Evolutionary conservation across 2,797 vertebrate genomes (phyloP).

Genomic region (Phataginus tetradactyla): DNA sequence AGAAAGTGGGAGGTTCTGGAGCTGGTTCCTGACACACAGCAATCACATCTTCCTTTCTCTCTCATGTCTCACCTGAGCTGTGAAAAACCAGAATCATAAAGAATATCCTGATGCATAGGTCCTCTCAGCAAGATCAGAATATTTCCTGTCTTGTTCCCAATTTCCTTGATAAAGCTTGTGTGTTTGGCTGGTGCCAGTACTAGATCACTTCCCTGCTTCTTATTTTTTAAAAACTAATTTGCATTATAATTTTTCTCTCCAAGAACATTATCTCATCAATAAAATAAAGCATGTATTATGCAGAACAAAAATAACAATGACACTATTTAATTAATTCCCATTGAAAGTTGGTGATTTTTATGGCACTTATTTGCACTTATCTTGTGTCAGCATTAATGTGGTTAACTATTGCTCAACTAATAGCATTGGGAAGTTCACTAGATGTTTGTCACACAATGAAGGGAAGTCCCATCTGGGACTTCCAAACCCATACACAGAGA

Average conservation of each 20-base stretch:
- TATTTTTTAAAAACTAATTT: conserved; percentile 1
- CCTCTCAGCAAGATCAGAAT: background rate
- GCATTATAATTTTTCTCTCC: conserved; percentile 10
- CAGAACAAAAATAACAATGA: background rate
- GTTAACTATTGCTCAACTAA: conserved; percentile 60
- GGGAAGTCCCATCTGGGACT: background rate
- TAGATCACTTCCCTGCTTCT: background rate
- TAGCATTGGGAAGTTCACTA: background rate
- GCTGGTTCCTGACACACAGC: background rate
- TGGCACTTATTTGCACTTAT: conserved; percentile 19
- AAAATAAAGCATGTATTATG: background rate
- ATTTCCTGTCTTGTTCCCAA: background rate
- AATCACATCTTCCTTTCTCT: background rate
- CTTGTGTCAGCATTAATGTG: conserved; percentile 8
- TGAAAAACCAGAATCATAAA: background rate
- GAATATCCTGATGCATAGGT: background rate
- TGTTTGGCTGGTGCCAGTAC: background rate
- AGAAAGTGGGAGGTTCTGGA: background rate
- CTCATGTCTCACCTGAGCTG: background rate
- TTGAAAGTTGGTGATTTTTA: background rate
- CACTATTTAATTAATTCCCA: background rate
- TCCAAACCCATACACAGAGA: background rate
- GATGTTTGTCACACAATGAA: background rate
- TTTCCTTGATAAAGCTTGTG: background rate
- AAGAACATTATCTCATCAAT: background rate